Evolutionary conservation across 2,797 vertebrate genomes (phyloP).

Genomic region (Gallinago solitaria): DNA sequence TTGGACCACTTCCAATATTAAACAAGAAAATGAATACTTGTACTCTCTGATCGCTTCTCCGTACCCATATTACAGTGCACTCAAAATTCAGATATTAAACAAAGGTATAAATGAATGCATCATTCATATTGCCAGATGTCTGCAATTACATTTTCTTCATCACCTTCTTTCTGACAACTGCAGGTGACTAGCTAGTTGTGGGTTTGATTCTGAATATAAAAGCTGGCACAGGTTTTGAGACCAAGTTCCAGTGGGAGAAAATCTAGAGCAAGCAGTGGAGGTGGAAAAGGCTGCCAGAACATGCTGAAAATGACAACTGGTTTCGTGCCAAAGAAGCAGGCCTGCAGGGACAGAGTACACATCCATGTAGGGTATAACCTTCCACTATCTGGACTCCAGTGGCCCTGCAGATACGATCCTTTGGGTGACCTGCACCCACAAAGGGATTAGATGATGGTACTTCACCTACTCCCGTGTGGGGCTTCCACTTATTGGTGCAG

Average conservation of each 20-base stretch:
- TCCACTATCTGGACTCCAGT: not conserved
- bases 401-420: not conserved
- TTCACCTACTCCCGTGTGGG: not conserved
- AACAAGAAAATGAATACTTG: not conserved
- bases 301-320: not conserved
- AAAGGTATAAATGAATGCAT: not conserved
- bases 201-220: not conserved
- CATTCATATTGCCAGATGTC: not conserved
- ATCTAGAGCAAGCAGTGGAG: not conserved
- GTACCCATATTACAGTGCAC: not conserved
- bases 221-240: not conserved
- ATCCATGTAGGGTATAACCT: not conserved
- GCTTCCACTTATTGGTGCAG: not conserved
- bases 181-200: not conserved
- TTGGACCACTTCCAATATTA: not conserved
- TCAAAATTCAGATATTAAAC: not conserved
- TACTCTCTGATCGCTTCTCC: not conserved
- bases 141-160: not conserved
- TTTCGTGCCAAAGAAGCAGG: not conserved
- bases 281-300: not conserved
- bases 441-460: not conserved
- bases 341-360: not conserved
- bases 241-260: not conserved
- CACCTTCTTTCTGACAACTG: not conserved
- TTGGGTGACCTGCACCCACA: not conserved